Evolutionary conservation across 1,140 invertebrate species (phyloP).

Genomic region (Fopius arisanus): DNA sequence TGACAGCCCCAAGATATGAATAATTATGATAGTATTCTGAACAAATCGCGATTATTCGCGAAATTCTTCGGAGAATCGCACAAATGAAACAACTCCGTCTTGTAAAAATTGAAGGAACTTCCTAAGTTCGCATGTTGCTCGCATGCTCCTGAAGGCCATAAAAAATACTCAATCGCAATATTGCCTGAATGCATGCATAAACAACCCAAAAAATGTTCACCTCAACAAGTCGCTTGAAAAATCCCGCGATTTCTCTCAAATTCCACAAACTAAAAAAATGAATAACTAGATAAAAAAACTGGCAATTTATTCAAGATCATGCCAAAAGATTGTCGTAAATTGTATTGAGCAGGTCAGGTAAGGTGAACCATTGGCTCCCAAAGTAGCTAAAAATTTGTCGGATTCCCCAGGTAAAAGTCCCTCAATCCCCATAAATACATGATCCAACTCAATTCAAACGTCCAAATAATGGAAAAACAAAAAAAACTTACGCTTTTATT

Average conservation of each 20-base stretch:
- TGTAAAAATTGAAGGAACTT: no score
- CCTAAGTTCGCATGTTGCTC: no score
- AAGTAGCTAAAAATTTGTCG: background rate
- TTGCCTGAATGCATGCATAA: no score
- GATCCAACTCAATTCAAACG: background rate
- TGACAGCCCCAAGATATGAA: no score
- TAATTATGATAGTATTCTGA: no score
- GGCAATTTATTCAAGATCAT: background rate
- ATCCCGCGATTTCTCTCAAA: background rate
- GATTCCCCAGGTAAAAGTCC: background rate
- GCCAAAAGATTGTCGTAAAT: constrained; percentile 20
- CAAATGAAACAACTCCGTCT: no score
- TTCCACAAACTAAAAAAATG: background rate
- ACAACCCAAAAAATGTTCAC: no score
- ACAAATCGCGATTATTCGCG: no score
- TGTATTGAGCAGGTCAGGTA: constrained; percentile 52
- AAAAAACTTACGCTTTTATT: constrained; percentile 9
- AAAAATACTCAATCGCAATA: no score
- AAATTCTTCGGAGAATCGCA: no score
- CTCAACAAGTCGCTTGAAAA: no score
- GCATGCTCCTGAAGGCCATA: no score
- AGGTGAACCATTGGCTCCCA: constrained; percentile 21
- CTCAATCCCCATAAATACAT: background rate
- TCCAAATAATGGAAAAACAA: background rate
- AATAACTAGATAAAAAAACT: background rate